Percentiles rank a stretch among this genome's conserved stretches.
These are phyloP conservation scores for Eretmocerus hayati DNA, from an alignment of 2,888 invertebrate genomes.

Conservation along the genomic window DNA sequence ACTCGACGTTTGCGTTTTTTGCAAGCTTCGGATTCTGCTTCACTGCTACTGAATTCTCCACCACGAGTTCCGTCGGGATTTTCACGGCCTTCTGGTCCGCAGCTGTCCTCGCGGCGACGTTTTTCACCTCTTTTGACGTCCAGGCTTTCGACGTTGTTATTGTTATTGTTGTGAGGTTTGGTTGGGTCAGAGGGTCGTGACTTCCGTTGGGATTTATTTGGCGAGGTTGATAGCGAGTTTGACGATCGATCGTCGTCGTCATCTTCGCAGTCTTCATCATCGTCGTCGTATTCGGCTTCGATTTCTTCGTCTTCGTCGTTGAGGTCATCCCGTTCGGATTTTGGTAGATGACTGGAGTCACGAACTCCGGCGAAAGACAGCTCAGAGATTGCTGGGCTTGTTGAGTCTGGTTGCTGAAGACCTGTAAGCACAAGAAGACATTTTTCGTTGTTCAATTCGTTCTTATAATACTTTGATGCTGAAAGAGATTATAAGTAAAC, in stretches of 20 bases:
- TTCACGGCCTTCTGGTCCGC: not conserved
- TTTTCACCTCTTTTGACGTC: conserved; percentile 41
- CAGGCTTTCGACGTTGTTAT: conserved; percentile 27
- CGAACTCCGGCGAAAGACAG: conserved; percentile 48
- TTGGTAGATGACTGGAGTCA: conserved; percentile 35
- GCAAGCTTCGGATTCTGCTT: conserved; percentile 43
- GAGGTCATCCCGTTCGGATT: conserved; percentile 47
- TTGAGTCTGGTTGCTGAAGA: conserved; percentile 74
- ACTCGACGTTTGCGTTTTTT: conserved; percentile 94
- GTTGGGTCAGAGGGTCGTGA: not conserved
- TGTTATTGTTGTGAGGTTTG: not conserved
- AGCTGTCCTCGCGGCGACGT: conserved; percentile 11
- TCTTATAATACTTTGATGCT: too few relatives aligned
- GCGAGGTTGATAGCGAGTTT: too few relatives aligned
- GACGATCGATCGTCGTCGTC: conserved; percentile 9
- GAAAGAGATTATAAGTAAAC: too few relatives aligned
- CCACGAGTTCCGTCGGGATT: not conserved
- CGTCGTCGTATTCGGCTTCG: conserved; percentile 48
- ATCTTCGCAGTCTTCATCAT: conserved; percentile 23
- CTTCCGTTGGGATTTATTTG: not conserved
- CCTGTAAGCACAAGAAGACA: too few relatives aligned
- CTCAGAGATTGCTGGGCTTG: conserved; percentile 76
- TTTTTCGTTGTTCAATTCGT: too few relatives aligned
- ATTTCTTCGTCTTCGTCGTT: conserved; percentile 53
- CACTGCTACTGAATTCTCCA: conserved; percentile 1